Conservation (phyloP, 2,797 vertebrate species). For the Pangasius macronema region DNA sequence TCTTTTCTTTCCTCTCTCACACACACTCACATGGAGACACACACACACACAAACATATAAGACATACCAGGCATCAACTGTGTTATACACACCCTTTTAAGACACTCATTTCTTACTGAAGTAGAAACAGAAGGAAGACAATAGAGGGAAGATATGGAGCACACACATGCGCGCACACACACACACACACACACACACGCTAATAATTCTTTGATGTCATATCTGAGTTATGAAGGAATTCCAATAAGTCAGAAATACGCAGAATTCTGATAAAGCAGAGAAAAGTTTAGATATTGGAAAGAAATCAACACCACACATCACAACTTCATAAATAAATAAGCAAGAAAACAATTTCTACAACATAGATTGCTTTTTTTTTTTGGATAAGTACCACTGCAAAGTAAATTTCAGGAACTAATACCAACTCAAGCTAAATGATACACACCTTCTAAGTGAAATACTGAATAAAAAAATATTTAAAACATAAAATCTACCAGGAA, state of each 20-base stretch:
- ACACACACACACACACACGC: background rate
- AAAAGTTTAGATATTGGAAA: background rate
- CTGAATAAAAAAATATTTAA: background rate
- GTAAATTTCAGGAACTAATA: background rate
- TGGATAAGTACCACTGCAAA: background rate
- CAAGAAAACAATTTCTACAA: background rate
- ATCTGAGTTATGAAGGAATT: background rate
- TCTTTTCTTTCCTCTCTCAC: background rate
- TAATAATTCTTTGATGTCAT: background rate
- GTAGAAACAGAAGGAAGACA: background rate
- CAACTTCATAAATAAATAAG: background rate
- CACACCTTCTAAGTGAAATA: background rate
- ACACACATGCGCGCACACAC: background rate
- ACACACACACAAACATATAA: background rate
- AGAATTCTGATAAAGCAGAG: slow-evolving; percentile 4
- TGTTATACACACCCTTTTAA: background rate
- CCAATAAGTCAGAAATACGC: background rate
- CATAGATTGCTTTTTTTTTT: background rate
- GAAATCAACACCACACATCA: slow-evolving; percentile 3
- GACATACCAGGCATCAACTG: background rate
- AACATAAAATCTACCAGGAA: background rate
- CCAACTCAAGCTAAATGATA: background rate
- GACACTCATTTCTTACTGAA: background rate
- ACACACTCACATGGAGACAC: background rate
- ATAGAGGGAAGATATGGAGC: background rate